Percentiles rank a stretch among this genome's conserved stretches.
phyloP scores from a whole-genome alignment of 2,797 vertebrate species.

The Muscicapa striata region DNA sequence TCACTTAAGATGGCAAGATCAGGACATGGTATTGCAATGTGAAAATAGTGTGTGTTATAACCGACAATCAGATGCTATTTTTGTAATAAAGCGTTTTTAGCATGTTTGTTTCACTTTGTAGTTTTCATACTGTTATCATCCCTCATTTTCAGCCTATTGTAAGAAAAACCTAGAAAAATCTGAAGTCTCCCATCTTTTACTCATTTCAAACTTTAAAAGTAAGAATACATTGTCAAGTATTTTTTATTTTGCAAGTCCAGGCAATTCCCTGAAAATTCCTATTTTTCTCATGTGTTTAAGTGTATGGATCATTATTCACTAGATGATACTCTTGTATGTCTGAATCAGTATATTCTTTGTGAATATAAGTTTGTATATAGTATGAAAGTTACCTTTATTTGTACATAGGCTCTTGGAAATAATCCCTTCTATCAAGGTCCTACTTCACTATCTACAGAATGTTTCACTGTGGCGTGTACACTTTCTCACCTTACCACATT shows the following conservation, averaged over 20 bases:
- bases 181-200: background rate
- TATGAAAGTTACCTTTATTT: constrained; percentile 66
- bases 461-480: constrained; percentile 53
- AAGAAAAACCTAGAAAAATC: background rate
- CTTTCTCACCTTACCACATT: constrained; percentile 64
- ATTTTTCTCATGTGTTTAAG: constrained; percentile 61
- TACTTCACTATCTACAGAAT: constrained; percentile 60
- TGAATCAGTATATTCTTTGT: constrained; percentile 55
- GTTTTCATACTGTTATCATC: background rate
- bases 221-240: background rate
- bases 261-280: constrained; percentile 19
- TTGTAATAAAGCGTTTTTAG: constrained; percentile 54
- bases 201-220: background rate
- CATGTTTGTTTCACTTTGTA: constrained; percentile 6
- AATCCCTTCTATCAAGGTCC: constrained; percentile 60
- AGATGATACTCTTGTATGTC: constrained; percentile 23
- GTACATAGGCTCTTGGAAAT: constrained; percentile 71
- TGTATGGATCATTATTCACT: constrained; percentile 53
- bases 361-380: constrained; percentile 74
- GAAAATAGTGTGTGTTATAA: constrained; percentile 22
- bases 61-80: constrained; percentile 60
- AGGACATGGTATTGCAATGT: background rate
- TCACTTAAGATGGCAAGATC: constrained; percentile 24
- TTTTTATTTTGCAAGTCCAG: background rate
- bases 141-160: background rate